Evolutionary conservation across 2,797 vertebrate species (phyloP).

Genomic region (Poeciliopsis turneri): DNA sequence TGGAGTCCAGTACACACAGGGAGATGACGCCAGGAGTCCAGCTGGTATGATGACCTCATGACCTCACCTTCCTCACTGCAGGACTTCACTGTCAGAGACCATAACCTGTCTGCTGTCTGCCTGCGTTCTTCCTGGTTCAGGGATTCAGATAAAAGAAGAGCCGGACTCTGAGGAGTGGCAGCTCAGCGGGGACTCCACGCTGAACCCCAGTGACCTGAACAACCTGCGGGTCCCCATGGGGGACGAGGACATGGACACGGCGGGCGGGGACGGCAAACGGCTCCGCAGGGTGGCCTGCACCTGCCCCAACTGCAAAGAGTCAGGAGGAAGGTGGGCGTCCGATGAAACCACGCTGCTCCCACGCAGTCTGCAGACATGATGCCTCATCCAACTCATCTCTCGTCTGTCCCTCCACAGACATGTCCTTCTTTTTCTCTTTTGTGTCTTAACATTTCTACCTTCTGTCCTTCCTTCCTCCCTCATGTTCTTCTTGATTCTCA

Average conservation of each 20-base stretch:
- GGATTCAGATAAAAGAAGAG: conserved; percentile 98
- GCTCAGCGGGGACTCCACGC: conserved; percentile 92
- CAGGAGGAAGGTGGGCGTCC: conserved; percentile 90
- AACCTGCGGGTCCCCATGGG: conserved; percentile 94
- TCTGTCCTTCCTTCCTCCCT: neutral
- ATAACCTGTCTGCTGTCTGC: neutral
- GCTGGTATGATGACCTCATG: conserved; percentile 73
- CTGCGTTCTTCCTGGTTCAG: conserved; percentile 68
- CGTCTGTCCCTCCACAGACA: neutral
- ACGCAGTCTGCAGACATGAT: neutral
- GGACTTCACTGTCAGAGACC: neutral
- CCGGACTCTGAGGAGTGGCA: conserved; percentile 98
- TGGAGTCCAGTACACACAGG: conserved; percentile 91
- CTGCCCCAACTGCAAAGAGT: conserved; percentile 99
- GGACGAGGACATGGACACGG: conserved; percentile 91
- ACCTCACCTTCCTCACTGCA: neutral
- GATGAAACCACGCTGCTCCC: neutral
- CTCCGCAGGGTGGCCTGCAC: conserved; percentile 97
- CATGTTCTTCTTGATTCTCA: neutral
- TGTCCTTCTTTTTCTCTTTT: neutral
- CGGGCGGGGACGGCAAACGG: conserved; percentile 93
- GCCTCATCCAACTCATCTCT: neutral
- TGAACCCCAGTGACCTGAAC: conserved; percentile 95
- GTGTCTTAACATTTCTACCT: neutral
- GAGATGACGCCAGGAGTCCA: conserved; percentile 90